Percentiles rank a stretch among this genome's conserved stretches.
Evolutionary conservation across 1,140 invertebrate species (phyloP).

Genomic region (Apolygus lucorum): DNA sequence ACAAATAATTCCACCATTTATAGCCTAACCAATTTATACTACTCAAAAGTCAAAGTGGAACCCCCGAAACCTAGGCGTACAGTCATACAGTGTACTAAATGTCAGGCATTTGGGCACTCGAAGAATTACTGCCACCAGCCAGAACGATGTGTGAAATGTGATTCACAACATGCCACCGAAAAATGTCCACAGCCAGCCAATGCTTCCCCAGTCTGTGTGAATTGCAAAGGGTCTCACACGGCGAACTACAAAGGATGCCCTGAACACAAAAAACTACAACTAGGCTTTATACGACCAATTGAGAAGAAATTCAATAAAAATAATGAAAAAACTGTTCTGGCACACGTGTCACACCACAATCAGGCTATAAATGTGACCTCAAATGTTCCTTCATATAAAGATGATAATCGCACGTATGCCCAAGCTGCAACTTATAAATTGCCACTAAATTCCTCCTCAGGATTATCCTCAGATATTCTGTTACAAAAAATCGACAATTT

Average conservation of each 20-base stretch:
- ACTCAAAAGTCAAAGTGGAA: not conserved
- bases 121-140: not conserved
- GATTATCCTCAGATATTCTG: not conserved
- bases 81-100: not conserved
- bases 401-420: not conserved
- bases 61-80: not conserved
- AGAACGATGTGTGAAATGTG: not conserved
- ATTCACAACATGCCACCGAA: not conserved
- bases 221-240: not conserved
- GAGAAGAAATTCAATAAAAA: not conserved
- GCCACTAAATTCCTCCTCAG: not conserved
- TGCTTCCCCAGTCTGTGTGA: not conserved
- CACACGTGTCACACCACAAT: not conserved
- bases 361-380: not conserved
- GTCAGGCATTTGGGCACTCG: not conserved
- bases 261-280: not conserved
- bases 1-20: too few species aligned
- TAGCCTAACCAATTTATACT: too few species aligned
- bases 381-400: not conserved
- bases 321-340: not conserved
- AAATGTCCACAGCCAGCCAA: not conserved
- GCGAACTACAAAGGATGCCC: not conserved
- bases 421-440: not conserved
- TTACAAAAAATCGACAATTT: not conserved
- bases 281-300: not conserved